Conservation (phyloP, 2,888 invertebrate species). For the Thyatira batis region DNA sequence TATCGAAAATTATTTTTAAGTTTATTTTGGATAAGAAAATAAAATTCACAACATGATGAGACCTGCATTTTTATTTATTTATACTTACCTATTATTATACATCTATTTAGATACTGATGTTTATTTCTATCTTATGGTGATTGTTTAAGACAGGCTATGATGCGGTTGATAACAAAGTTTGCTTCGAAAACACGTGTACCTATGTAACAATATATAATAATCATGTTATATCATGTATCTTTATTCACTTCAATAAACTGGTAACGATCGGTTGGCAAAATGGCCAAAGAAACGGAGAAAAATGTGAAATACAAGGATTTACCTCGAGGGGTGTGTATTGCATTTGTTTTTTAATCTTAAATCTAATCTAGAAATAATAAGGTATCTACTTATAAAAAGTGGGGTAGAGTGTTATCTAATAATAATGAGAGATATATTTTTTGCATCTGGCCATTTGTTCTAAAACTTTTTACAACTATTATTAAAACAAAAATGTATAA, state of each 20-base stretch:
- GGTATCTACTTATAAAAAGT: neutral
- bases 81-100: too few species aligned
- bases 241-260: neutral
- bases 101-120: neutral
- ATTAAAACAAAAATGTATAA: too few species aligned
- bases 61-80: neutral
- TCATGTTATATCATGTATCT: neutral
- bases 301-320: slow-evolving; percentile 24
- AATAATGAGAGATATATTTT: too few species aligned
- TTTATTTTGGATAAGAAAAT: neutral
- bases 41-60: neutral
- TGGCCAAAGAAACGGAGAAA: slow-evolving; percentile 14
- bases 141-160: slow-evolving; percentile 13
- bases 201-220: slow-evolving; percentile 20
- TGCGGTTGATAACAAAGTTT: slow-evolving; percentile 26
- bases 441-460: too few species aligned
- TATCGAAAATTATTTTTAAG: too few species aligned
- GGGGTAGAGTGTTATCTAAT: too few species aligned
- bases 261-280: slow-evolving; percentile 21
- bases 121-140: slow-evolving; percentile 15
- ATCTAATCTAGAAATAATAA: neutral
- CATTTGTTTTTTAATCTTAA: slow-evolving; percentile 1
- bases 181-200: slow-evolving; percentile 25
- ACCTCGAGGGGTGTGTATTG: slow-evolving; percentile 25
- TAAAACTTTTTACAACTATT: too few species aligned